These are phyloP conservation scores for Salmo trutta DNA, from an alignment of 2,797 vertebrate genomes.

Conservation along the genomic window DNA sequence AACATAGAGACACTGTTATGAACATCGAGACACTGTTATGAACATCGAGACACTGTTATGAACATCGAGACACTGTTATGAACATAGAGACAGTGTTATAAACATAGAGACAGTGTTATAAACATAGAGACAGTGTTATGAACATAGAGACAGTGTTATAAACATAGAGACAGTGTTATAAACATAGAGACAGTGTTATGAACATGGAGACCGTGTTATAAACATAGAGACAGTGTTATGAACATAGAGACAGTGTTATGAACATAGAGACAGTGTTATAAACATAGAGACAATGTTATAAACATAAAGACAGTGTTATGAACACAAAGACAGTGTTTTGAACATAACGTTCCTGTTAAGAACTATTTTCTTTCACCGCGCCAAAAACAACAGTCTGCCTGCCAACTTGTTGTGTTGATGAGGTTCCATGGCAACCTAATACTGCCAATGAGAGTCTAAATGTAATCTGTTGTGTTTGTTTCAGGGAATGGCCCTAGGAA, in stretches of 20 bases:
- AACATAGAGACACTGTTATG: slow-evolving; percentile 56
- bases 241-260: too few species aligned
- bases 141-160: slow-evolving; percentile 55
- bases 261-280: too few species aligned
- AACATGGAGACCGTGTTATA: too few species aligned
- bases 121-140: neutral
- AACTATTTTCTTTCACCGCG: slow-evolving; percentile 42
- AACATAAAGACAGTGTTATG: too few species aligned
- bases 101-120: slow-evolving; percentile 55
- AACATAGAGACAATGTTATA: too few species aligned
- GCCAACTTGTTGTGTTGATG: slow-evolving; percentile 48
- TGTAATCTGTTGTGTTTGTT: slow-evolving; percentile 58
- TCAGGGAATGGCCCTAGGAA: slow-evolving; percentile 58
- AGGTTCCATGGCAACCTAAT: slow-evolving; percentile 48
- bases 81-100: neutral
- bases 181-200: too few species aligned
- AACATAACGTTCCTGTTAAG: slow-evolving; percentile 32
- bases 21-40: slow-evolving; percentile 56
- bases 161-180: neutral
- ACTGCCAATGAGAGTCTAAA: slow-evolving; percentile 52
- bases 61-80: slow-evolving; percentile 56
- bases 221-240: too few species aligned
- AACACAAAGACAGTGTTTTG: too few species aligned
- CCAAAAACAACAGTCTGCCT: slow-evolving; percentile 43
- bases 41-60: neutral